A percentile compares a stretch with the other conserved stretches of the same genome.
These are phyloP conservation scores for Holothuria scabra DNA, from an alignment of 53 echinoderm and acorn worm species.

Conservation along the genomic window DNA sequence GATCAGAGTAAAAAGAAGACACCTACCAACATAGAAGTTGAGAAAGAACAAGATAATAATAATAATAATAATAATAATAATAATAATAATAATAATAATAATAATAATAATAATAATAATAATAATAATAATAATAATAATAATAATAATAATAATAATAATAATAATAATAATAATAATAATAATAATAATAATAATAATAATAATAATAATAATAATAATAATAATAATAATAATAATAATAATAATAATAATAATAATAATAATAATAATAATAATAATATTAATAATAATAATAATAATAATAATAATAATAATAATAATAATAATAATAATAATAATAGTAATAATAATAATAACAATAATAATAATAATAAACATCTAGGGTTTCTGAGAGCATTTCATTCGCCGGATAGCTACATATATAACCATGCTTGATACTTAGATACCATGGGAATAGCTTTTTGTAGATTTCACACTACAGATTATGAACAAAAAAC, in stretches of 20 bases:
- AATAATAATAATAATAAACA: slow-evolving; percentile 2
- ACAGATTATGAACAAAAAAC: too few relatives aligned
- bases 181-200: neutral
- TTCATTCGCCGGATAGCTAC: too few relatives aligned
- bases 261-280: slow-evolving; percentile 33
- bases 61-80: too few relatives aligned
- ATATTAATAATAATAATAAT: slow-evolving; percentile 5
- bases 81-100: too few relatives aligned
- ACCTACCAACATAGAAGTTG: too few relatives aligned
- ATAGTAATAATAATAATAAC: slow-evolving; percentile 6
- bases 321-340: slow-evolving; percentile 28
- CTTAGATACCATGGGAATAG: too few relatives aligned
- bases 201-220: neutral
- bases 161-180: neutral
- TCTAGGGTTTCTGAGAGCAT: too few relatives aligned
- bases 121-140: neutral
- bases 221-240: slow-evolving; percentile 2
- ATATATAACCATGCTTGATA: too few relatives aligned
- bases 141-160: neutral
- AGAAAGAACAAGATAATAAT: too few relatives aligned
- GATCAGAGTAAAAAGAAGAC: too few relatives aligned
- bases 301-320: slow-evolving; percentile 6
- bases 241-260: slow-evolving; percentile 29
- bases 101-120: neutral
- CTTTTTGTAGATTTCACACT: too few relatives aligned